phyloP scores from a whole-genome alignment of 2,888 invertebrate species.

The Drosophila robusta region DNA sequence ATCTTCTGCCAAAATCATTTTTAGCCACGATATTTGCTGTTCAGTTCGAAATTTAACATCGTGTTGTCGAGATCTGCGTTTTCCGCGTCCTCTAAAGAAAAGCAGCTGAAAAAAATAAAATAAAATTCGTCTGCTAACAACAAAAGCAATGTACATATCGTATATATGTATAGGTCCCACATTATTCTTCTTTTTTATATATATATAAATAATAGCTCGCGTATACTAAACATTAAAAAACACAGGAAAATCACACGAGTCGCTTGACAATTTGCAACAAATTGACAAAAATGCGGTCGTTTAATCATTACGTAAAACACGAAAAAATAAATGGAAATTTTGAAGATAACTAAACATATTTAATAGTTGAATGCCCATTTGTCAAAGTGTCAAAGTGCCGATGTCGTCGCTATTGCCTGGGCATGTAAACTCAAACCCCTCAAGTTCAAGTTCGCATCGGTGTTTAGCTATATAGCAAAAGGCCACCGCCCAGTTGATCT shows the following conservation, averaged over 20 bases:
- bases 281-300: constrained; percentile 70
- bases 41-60: constrained; percentile 76
- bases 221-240: constrained; percentile 50
- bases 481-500: constrained; percentile 20
- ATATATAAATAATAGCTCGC: constrained; percentile 68
- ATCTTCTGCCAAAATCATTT: constrained; percentile 71
- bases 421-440: constrained; percentile 49
- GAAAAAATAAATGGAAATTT: constrained; percentile 30
- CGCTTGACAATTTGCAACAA: constrained; percentile 71
- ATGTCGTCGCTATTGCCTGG: constrained; percentile 29
- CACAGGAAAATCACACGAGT: constrained; percentile 42
- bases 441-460: constrained; percentile 70
- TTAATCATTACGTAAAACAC: constrained; percentile 78
- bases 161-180: constrained; percentile 40
- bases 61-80: constrained; percentile 62
- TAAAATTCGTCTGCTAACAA: constrained; percentile 40
- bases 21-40: constrained; percentile 61
- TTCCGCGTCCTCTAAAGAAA: constrained; percentile 36
- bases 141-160: constrained; percentile 58
- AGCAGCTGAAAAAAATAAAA: constrained; percentile 25
- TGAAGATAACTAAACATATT: constrained; percentile 25
- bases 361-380: constrained; percentile 50
- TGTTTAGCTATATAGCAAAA: constrained; percentile 1
- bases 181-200: constrained; percentile 44
- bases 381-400: constrained; percentile 65